Percentiles rank a stretch among this genome's conserved stretches.
phyloP scores from a whole-genome alignment of 53 echinoderm and acorn worm species.

The Echinarachnius parma region DNA sequence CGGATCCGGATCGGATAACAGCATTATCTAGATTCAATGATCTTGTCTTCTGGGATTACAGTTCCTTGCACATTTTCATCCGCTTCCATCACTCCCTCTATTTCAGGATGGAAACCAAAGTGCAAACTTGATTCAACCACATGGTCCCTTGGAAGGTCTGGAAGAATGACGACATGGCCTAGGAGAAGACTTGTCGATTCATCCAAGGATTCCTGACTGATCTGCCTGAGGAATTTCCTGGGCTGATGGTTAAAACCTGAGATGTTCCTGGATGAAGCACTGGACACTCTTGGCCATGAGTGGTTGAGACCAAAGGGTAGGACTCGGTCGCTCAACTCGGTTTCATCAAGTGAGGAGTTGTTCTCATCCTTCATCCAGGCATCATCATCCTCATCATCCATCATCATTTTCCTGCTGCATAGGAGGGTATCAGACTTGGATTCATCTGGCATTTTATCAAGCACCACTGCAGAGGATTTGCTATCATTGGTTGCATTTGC shows the following conservation, averaged over 20 bases:
- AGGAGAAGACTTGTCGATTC: constrained; percentile 36
- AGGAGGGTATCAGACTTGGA: too few species aligned
- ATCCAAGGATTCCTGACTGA: constrained; percentile 33
- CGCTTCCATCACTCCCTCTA: neutral
- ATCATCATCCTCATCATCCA: constrained; percentile 19
- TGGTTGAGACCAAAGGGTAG: constrained; percentile 29
- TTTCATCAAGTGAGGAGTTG: constrained; percentile 4
- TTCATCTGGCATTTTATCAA: too few species aligned
- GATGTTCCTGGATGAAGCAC: neutral
- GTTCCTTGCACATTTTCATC: neutral
- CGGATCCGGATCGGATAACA: too few species aligned
- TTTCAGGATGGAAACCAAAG: neutral
- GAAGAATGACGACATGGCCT: constrained; percentile 31
- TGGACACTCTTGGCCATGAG: constrained; percentile 26
- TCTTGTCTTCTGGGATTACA: neutral
- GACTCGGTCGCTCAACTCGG: neutral
- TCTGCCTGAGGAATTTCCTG: constrained; percentile 36
- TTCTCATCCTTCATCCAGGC: constrained; percentile 32
- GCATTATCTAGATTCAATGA: too few species aligned
- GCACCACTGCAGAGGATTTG: too few species aligned
- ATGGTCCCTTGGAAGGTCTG: constrained; percentile 1
- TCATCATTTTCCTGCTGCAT: too few species aligned
- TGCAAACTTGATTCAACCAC: neutral
- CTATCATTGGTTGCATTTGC: too few species aligned
- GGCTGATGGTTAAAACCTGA: neutral